These are phyloP conservation scores for Hapalemur alaotrensis DNA, from an alignment of 2,797 vertebrate species.

Conservation along the genomic window DNA sequence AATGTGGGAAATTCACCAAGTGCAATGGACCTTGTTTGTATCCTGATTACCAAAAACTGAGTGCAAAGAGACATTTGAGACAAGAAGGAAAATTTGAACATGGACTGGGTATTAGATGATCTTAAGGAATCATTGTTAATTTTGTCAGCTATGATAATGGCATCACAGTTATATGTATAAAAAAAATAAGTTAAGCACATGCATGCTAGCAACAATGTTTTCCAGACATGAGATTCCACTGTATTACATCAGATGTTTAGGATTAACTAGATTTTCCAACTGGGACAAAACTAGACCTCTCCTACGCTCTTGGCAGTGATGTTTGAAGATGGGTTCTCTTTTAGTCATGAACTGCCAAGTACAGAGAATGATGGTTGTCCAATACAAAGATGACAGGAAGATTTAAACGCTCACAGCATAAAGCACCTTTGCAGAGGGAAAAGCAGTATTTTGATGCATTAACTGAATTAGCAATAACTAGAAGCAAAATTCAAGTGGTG, in stretches of 20 bases:
- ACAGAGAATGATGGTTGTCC: constrained; percentile 52
- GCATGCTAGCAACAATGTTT: background rate
- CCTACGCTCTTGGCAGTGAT: constrained; percentile 77
- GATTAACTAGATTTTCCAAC: constrained; percentile 76
- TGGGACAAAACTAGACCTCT: constrained; percentile 74
- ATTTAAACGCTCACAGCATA: constrained; percentile 9
- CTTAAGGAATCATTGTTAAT: background rate
- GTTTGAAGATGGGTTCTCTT: constrained; percentile 79
- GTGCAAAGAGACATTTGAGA: background rate
- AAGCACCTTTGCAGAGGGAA: background rate
- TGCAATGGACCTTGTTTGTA: background rate
- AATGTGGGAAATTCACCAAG: background rate
- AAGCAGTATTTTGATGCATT: background rate
- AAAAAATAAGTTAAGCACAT: background rate
- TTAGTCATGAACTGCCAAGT: constrained; percentile 71
- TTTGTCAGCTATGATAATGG: background rate
- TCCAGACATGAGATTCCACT: constrained; percentile 36
- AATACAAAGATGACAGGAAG: constrained; percentile 58
- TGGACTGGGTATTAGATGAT: background rate
- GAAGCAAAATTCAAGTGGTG: constrained; percentile 3
- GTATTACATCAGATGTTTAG: constrained; percentile 79
- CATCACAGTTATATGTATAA: background rate
- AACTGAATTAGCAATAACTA: constrained; percentile 27
- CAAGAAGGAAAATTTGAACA: background rate
- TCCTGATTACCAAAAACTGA: background rate